Evolutionary conservation across 53 echinoderm and acorn worm species (phyloP), one percentile per base, ranked within the genome.

Genomic region (Pentamera pediparva): DNA sequence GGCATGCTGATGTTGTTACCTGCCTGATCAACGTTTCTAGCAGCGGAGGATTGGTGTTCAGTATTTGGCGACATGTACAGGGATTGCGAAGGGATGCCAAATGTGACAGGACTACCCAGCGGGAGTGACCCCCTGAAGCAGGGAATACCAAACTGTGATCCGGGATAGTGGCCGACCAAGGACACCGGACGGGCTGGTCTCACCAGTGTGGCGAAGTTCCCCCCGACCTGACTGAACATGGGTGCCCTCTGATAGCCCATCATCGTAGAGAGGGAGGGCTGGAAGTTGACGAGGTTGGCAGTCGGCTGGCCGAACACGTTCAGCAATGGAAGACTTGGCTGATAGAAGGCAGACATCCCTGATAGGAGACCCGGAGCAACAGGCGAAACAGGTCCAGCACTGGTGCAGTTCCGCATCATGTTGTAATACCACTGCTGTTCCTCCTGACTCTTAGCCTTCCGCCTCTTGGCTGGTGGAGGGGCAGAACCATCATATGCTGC

Each of bases 371-470:
- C 32, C 32, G 72, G 30, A n/a, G 29, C 52, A 2, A 71, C n/a
- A 3, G 72, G 72, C 8, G 72, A 71, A n/a, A 71, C 53, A 3
- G 72, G 72, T 52, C 52, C 35, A 20, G 72, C 32, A 29, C 32
- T 60, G 39, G 75, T 33, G 6, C 56, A 51, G 40, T 82, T 86
- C 20, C 76, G 71, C 26, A 86, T 86, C 86, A 86, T 82, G 29
- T 84, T 81, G 19, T 80, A 76, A 64, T 81, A 81, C 77, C 79
- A 84, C 53, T 84, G 65, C 55, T 89, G 80, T 41, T 89, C 81
- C 37, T 82, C 78, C 29, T 39, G 12, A 35, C 76, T 65, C 52
- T 63, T 76, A 1, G 73, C 47, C 20, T 62, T 84, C 61, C 21
- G 45, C 49, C 83, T 76, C 51, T 83, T 83, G 27, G 56, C 56